Evolutionary conservation across 23 tunicate species (phyloP), one percentile per base, ranked within the genome.

Genomic region (Trididemnum miniatum): DNA sequence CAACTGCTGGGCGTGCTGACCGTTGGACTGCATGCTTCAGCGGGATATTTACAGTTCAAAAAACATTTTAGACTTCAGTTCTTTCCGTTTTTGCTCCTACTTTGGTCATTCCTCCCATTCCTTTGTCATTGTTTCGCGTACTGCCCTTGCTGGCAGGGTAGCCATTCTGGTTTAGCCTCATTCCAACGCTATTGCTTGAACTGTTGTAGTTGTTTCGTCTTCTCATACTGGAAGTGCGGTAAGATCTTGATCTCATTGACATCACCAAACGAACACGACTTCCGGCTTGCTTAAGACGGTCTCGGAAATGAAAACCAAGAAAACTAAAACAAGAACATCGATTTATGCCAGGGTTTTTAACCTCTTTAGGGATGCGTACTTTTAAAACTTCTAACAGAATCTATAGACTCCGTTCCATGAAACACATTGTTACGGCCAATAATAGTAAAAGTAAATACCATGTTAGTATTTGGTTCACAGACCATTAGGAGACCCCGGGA

Each of bases 311-410:
- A 51, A 36, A 39, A 4, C 84, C 84, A 63, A 80, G 84, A 51
- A 80, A 80, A 64, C 84, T 80, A 35, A 34, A 37, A 63, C 27
- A 20, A 26, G 2, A 67, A 26, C 37, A 92, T 92, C 97, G n/a
- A n/a, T n/a, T n/a, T n/a, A n/a, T n/a, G n/a, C n/a, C n/a, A n/a
- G n/a, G n/a, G n/a, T n/a, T n/a, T n/a, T n/a, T n/a, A n/a, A n/a
- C n/a, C n/a, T n/a, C n/a, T n/a, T n/a, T n/a, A n/a, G n/a, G n/a
- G n/a, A n/a, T n/a, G n/a, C n/a, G n/a, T n/a, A n/a, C n/a, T n/a
- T n/a, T n/a, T n/a, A n/a, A n/a, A n/a, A n/a, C n/a, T n/a, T n/a
- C n/a, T n/a, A n/a, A n/a, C n/a, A n/a, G n/a, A n/a, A n/a, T n/a
- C n/a, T n/a, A n/a, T n/a, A n/a, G n/a, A n/a, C n/a, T n/a, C n/a